Conservation (phyloP, 2,113 vertebrate genomes). For the Mesocricetus auratus region DNA sequence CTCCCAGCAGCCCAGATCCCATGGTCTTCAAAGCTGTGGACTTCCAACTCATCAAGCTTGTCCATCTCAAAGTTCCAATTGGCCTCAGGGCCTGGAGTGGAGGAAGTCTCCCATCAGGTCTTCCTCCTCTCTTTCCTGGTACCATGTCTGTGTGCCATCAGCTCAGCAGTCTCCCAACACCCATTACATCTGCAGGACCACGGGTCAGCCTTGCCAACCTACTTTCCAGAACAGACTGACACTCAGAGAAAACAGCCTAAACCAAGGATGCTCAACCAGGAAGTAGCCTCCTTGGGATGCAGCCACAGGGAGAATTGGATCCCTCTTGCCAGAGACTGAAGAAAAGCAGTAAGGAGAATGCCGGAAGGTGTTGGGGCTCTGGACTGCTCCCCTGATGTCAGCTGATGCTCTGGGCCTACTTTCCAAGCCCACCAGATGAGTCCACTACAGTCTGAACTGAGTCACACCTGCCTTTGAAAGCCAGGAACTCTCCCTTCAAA, state of each 20-base stretch:
- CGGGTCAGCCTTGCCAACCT: background rate
- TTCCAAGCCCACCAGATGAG: background rate
- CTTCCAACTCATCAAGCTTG: background rate
- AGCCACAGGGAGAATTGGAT: background rate
- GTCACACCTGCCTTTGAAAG: background rate
- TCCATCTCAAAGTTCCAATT: background rate
- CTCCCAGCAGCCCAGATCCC: background rate
- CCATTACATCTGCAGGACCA: fast-evolving
- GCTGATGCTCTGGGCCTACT: background rate
- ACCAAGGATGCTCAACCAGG: background rate
- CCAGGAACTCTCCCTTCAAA: background rate
- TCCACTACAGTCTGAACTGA: background rate
- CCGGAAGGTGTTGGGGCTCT: background rate
- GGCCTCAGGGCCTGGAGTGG: too few relatives aligned
- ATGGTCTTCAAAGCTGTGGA: background rate
- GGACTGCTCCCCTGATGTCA: background rate
- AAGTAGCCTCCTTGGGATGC: background rate
- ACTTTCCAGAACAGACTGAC: background rate
- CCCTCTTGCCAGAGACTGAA: background rate
- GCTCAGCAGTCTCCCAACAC: background rate
- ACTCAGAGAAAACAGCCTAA: background rate
- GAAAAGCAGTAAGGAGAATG: background rate
- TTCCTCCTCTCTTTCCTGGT: background rate
- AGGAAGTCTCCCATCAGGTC: background rate
- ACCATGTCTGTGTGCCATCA: too few relatives aligned